Conservation (phyloP, 1,140 invertebrate genomes). For the Hypsibius dujardini region DNA sequence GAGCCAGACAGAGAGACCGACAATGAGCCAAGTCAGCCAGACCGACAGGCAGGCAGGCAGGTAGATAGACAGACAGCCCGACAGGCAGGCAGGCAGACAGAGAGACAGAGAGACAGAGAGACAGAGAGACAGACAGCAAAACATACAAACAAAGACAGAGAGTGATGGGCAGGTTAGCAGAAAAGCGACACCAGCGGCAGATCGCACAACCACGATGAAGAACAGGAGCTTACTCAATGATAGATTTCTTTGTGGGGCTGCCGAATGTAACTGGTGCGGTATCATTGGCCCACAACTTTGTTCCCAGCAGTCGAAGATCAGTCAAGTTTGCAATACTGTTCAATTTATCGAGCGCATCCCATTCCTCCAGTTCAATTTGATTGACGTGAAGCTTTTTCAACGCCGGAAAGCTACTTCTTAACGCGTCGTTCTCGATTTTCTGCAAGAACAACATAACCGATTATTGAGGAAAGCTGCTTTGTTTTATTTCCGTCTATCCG, state of each 20-base stretch:
- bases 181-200: too few species aligned
- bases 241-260: neutral
- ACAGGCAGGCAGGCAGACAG: too few species aligned
- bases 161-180: too few species aligned
- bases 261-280: neutral
- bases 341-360: conserved; percentile 1
- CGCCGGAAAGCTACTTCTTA: neutral
- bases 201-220: too few species aligned
- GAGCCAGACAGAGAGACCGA: neutral
- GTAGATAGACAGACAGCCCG: too few species aligned
- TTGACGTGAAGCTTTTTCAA: conserved; percentile 10
- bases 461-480: neutral
- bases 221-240: neutral
- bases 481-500: neutral
- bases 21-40: too few species aligned
- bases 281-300: neutral
- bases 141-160: too few species aligned
- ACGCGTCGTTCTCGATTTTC: neutral
- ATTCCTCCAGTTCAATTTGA: neutral
- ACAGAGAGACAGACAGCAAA: too few species aligned
- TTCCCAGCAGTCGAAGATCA: neutral
- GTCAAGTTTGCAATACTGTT: neutral
- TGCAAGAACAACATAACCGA: neutral
- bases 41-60: too few species aligned
- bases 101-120: too few species aligned